phyloP scores from a whole-genome alignment of 2,113 vertebrate genomes.

The Petaurus breviceps region DNA sequence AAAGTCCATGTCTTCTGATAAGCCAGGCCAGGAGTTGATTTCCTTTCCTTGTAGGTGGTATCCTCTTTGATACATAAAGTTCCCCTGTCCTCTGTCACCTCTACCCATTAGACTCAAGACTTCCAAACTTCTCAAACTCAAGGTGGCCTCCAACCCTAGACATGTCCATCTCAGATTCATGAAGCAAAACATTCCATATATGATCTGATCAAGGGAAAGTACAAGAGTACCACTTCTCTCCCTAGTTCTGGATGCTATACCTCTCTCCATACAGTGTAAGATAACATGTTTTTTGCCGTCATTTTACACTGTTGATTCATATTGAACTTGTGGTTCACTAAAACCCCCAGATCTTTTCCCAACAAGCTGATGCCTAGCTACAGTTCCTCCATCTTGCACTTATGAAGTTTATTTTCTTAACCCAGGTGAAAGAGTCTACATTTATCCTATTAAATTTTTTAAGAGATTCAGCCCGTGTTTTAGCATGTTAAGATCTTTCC shows the following conservation, averaged over 20 bases:
- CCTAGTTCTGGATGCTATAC: no score
- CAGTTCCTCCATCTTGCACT: background rate
- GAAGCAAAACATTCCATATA: background rate
- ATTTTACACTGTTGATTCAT: background rate
- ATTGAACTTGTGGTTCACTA: background rate
- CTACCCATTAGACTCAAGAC: background rate
- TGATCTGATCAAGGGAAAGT: background rate
- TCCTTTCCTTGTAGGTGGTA: background rate
- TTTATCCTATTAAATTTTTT: background rate
- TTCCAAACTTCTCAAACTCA: background rate
- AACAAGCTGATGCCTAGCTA: background rate
- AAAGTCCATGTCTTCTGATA: background rate
- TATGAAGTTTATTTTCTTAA: background rate
- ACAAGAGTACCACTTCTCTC: no score
- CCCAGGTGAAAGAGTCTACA: background rate
- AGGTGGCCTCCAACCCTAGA: background rate
- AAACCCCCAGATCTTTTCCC: background rate
- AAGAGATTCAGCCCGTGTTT: background rate
- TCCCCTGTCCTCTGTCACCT: background rate
- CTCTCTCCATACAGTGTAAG: background rate
- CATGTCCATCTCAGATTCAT: background rate
- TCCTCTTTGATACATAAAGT: background rate
- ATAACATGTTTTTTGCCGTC: background rate
- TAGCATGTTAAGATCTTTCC: background rate
- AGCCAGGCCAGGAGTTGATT: background rate